Percentiles rank a stretch among this genome's conserved stretches.
Evolutionary conservation across 1,140 invertebrate genomes (phyloP).

Genomic region (Megalopta genalis): DNA sequence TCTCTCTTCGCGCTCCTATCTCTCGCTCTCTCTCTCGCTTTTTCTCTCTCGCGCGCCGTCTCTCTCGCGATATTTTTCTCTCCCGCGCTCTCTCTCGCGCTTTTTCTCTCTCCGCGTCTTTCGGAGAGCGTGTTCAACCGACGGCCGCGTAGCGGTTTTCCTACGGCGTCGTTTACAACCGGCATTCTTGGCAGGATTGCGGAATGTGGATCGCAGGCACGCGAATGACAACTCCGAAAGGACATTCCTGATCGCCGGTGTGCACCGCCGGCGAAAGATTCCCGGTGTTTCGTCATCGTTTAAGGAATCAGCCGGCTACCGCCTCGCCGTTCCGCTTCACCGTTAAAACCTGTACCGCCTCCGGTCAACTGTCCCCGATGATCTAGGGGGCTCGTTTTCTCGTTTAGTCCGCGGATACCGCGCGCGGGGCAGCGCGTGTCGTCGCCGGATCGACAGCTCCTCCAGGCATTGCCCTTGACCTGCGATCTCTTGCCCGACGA

Average conservation of each 20-base stretch:
- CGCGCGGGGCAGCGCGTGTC: too few relatives aligned
- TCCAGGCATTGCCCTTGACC: too few relatives aligned
- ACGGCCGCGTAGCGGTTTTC: conserved; percentile 54
- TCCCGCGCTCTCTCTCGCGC: conserved; percentile 2
- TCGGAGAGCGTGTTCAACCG: not conserved
- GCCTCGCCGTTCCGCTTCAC: conserved; percentile 37
- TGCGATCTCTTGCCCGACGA: too few relatives aligned
- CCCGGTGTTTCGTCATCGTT: conserved; percentile 56
- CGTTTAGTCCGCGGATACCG: not conserved
- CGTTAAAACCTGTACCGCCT: conserved; percentile 33
- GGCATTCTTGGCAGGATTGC: conserved; percentile 59
- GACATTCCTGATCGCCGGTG: conserved; percentile 40
- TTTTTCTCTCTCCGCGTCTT: not conserved
- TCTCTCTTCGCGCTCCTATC: conserved; percentile 42
- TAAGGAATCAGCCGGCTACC: conserved; percentile 44
- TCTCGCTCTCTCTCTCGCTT: too few relatives aligned
- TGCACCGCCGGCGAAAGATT: conserved; percentile 31
- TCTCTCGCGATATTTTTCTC: too few relatives aligned
- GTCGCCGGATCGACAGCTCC: too few relatives aligned
- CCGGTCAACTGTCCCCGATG: not conserved
- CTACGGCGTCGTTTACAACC: conserved; percentile 42
- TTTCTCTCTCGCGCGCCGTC: conserved; percentile 20
- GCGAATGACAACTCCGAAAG: conserved; percentile 51
- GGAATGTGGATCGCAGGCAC: conserved; percentile 58
- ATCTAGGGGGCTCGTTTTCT: not conserved